Percentiles rank a stretch among this genome's conserved stretches.
Conservation (phyloP, 2,797 vertebrate genomes). For the Phataginus tricuspis region DNA sequence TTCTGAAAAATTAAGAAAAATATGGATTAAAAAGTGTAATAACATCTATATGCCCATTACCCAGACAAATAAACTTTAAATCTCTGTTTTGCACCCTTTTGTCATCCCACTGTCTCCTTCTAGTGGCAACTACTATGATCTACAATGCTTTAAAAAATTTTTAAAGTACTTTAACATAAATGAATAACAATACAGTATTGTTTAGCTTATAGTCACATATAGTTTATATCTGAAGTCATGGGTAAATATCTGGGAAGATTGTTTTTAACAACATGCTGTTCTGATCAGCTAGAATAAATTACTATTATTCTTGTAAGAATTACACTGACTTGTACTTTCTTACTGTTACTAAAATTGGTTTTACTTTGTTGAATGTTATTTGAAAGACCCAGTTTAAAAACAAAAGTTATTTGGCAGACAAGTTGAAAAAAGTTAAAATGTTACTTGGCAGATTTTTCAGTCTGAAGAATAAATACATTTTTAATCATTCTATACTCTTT, state of each 20-base stretch:
- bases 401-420: background rate
- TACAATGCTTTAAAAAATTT: background rate
- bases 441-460: background rate
- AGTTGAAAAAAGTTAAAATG: conserved; percentile 2
- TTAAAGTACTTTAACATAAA: background rate
- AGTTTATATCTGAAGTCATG: background rate
- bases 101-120: background rate
- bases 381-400: conserved; percentile 39
- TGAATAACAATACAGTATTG: background rate
- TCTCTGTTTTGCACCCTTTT: background rate
- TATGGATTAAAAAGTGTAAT: background rate
- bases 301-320: background rate
- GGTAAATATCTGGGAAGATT: background rate
- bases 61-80: background rate
- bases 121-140: background rate
- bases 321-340: background rate
- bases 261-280: background rate
- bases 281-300: background rate
- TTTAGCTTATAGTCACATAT: background rate
- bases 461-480: conserved; percentile 10
- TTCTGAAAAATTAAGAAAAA: conserved; percentile 44
- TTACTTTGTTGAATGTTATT: background rate
- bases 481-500: background rate
- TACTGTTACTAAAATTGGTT: conserved; percentile 30
- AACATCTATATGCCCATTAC: background rate